phyloP scores from a whole-genome alignment of 1,140 invertebrate genomes.

The Drosophila pachea region DNA sequence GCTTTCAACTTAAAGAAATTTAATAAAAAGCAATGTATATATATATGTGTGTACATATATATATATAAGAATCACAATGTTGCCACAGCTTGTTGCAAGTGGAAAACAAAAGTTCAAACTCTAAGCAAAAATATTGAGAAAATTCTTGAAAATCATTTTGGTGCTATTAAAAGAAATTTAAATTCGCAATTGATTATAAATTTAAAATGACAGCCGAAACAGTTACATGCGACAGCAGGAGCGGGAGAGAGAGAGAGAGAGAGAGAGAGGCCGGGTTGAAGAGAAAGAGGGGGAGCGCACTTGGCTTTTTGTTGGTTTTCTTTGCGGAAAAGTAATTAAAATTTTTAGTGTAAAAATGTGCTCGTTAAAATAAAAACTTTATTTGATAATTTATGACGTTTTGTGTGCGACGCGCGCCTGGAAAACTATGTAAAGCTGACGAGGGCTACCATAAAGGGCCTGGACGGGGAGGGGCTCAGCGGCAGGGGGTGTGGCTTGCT shows the following conservation, averaged over 20 bases:
- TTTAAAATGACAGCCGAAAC: too few relatives aligned
- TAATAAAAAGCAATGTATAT: not conserved
- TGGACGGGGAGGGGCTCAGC: not conserved
- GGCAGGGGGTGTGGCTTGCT: not conserved
- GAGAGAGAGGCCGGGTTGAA: not conserved
- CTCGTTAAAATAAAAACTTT: slow-evolving; percentile 63
- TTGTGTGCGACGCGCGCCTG: slow-evolving; percentile 31
- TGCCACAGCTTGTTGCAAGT: too few relatives aligned
- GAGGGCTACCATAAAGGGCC: too few relatives aligned
- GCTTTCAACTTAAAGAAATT: not conserved
- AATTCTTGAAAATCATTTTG: too few relatives aligned
- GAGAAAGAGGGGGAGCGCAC: not conserved
- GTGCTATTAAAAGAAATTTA: too few relatives aligned
- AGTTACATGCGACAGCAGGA: too few relatives aligned
- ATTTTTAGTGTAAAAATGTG: slow-evolving; percentile 17
- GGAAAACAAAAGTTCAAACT: too few relatives aligned
- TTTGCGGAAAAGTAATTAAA: slow-evolving; percentile 25
- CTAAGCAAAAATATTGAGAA: too few relatives aligned
- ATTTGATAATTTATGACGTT: slow-evolving; percentile 71
- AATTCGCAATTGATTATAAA: not conserved
- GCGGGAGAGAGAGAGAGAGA: too few relatives aligned
- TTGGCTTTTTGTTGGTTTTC: not conserved
- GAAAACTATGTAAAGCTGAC: slow-evolving; percentile 54
- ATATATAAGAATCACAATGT: too few relatives aligned
- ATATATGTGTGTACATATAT: too few relatives aligned